phyloP scores from a whole-genome alignment of 1,140 invertebrate species.

The Harlomillsia oculata region DNA sequence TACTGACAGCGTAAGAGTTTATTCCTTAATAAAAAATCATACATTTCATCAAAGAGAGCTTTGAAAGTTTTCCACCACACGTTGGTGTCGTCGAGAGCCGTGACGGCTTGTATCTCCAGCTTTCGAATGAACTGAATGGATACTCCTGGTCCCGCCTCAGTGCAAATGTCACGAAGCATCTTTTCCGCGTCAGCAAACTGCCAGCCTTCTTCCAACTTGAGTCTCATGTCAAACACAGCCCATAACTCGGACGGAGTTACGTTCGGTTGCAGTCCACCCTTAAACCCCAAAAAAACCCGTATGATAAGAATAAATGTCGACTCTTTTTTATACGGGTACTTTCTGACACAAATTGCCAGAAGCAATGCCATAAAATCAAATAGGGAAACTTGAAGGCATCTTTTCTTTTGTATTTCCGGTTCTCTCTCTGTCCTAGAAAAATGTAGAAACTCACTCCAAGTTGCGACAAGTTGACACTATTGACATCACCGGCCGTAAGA shows the following conservation, averaged over 20 bases:
- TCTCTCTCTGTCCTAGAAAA: not conserved
- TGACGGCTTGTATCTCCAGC: conserved; percentile 34
- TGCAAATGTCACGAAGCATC: conserved; percentile 44
- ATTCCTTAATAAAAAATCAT: conserved; percentile 28
- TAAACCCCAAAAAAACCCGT: conserved; percentile 1
- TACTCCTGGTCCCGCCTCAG: conserved; percentile 46
- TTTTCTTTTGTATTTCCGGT: too few species aligned
- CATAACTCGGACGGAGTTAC: conserved; percentile 48
- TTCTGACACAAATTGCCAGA: too few species aligned
- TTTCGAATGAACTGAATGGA: conserved; percentile 42
- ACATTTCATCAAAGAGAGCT: conserved; percentile 41
- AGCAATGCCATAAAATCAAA: too few species aligned
- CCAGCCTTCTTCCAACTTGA: conserved; percentile 41
- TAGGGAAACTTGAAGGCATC: too few species aligned
- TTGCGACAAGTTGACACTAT: conserved; percentile 74
- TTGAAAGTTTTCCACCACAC: conserved; percentile 47
- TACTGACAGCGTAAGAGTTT: not conserved
- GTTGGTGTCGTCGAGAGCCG: conserved; percentile 41
- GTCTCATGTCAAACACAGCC: conserved; percentile 47
- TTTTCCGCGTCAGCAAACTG: conserved; percentile 43
- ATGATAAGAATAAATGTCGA: too few species aligned
- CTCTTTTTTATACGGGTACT: too few species aligned
- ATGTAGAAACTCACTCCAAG: conserved; percentile 49
- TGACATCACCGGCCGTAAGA: conserved; percentile 68
- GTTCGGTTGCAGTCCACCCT: conserved; percentile 78